These are phyloP conservation scores for Euphydryas editha DNA, from an alignment of 2,888 invertebrate genomes.

Conservation along the genomic window DNA sequence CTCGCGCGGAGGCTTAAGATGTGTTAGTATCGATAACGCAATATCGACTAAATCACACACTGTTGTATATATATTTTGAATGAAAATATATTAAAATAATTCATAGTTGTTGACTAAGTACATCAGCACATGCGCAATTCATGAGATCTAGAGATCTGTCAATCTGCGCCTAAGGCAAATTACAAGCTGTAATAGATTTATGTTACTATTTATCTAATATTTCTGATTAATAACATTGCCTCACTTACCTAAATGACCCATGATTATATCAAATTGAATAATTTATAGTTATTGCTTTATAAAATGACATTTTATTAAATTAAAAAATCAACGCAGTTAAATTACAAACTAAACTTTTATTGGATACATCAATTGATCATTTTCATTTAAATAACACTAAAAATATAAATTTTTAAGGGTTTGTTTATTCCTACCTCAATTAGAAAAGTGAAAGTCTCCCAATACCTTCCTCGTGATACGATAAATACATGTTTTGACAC, in stretches of 20 bases:
- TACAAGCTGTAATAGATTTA: conserved; percentile 33
- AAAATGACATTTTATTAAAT: conserved; percentile 18
- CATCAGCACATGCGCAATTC: conserved; percentile 28
- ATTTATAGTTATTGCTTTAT: conserved; percentile 27
- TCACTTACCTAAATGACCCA: conserved; percentile 35
- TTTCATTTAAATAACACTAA: not conserved
- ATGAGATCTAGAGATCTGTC: conserved; percentile 28
- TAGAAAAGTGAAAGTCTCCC: not conserved
- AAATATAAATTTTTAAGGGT: not conserved
- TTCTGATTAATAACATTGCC: conserved; percentile 52
- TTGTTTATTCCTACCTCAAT: not conserved
- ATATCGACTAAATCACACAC: too few species aligned
- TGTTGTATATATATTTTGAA: not conserved
- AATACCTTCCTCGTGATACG: not conserved
- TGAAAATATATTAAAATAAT: not conserved
- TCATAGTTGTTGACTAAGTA: conserved; percentile 18
- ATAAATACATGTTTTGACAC: conserved; percentile 27
- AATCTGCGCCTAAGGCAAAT: conserved; percentile 33
- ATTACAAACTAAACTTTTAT: conserved; percentile 8
- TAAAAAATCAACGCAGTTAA: conserved; percentile 7
- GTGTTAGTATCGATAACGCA: too few species aligned
- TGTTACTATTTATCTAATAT: conserved; percentile 48
- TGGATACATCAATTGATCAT: not conserved
- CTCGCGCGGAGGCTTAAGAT: too few species aligned
- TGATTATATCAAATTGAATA: conserved; percentile 41